These are phyloP conservation scores for Lamprologus sp. DNA, from an alignment of 2,113 vertebrate genomes.

Conservation along the genomic window DNA sequence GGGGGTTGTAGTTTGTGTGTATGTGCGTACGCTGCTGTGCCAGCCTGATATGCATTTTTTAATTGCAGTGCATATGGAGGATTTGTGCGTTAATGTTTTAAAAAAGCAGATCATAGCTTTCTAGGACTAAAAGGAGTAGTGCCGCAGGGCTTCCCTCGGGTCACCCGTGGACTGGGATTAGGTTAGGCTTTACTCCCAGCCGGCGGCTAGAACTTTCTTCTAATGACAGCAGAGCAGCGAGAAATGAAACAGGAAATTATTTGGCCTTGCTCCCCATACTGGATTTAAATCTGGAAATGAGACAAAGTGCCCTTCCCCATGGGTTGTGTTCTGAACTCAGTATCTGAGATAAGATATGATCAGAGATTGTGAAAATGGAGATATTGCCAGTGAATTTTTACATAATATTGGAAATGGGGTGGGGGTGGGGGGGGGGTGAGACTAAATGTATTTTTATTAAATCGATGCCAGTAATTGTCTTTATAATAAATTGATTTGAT, in stretches of 20 bases:
- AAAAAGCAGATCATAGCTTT: slow-evolving; percentile 18
- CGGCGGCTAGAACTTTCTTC: neutral
- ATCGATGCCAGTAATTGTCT: neutral
- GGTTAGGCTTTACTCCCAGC: neutral
- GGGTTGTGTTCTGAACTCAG: neutral
- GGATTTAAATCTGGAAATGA: slow-evolving; percentile 17
- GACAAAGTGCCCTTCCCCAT: neutral
- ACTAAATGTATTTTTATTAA: neutral
- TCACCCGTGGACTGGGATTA: slow-evolving; percentile 13
- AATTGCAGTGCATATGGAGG: neutral
- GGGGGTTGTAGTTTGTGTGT: slow-evolving; percentile 2
- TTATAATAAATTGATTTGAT: neutral
- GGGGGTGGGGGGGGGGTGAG: no score
- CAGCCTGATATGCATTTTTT: neutral
- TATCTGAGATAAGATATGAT: neutral
- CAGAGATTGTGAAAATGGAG: neutral
- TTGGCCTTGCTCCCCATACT: neutral
- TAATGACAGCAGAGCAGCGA: neutral
- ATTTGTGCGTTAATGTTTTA: neutral
- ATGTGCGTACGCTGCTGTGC: neutral
- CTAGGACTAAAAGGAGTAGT: neutral
- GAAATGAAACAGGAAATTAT: slow-evolving; percentile 26
- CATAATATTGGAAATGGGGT: neutral
- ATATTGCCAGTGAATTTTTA: neutral
- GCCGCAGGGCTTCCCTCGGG: slow-evolving; percentile 12